Conservation (phyloP, 2,888 invertebrate genomes). For the Limnephilus rhombicus region DNA sequence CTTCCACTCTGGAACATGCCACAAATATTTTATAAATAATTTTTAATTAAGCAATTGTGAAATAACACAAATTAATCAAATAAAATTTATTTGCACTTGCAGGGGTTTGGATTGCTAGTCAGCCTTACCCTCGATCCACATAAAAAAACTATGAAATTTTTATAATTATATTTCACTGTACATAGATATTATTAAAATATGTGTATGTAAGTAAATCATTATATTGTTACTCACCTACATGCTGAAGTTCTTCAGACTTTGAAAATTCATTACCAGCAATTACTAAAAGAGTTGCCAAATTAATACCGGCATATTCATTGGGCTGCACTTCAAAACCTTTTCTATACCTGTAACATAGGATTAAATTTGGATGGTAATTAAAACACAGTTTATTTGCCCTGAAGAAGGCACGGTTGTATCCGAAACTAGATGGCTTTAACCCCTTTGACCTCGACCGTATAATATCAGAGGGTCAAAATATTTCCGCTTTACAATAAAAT, state of each 20-base stretch:
- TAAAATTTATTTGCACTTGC: too few species aligned
- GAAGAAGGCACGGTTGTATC: neutral
- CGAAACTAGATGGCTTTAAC: neutral
- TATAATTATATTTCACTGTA: neutral
- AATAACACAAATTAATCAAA: too few species aligned
- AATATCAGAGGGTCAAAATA: too few species aligned
- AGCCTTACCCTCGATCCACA: too few species aligned
- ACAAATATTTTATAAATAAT: too few species aligned
- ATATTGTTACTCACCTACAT: conserved; percentile 81
- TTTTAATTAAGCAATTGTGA: too few species aligned
- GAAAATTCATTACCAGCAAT: conserved; percentile 97
- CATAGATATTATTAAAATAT: neutral
- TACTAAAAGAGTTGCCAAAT: conserved; percentile 96
- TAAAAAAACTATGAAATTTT: too few species aligned
- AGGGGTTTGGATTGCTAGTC: too few species aligned
- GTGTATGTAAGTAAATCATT: neutral
- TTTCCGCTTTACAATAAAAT: too few species aligned
- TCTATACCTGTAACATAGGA: conserved; percentile 81
- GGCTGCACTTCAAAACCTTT: conserved; percentile 99
- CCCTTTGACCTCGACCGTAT: too few species aligned
- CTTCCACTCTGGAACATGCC: too few species aligned
- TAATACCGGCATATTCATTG: conserved; percentile 99
- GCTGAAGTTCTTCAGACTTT: conserved; percentile 92
- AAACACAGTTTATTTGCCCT: neutral
- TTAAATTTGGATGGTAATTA: neutral